Evolutionary conservation across 2,888 invertebrate species (phyloP).

Genomic region (Thereva unica): DNA sequence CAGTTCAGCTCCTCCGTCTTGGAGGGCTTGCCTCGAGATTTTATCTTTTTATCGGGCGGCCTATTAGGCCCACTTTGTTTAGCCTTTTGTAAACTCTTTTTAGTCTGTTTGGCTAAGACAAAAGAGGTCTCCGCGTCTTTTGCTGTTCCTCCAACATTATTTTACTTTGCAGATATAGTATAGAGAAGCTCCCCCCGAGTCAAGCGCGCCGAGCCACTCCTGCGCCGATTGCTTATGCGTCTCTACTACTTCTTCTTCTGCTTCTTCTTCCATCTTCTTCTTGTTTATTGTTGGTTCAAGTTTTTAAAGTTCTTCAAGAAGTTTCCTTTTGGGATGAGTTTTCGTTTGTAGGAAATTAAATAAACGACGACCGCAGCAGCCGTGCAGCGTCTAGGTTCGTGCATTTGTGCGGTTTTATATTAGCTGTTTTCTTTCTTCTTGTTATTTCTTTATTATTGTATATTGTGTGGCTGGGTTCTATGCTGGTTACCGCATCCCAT

Average conservation of each 20-base stretch:
- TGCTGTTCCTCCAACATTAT: not conserved
- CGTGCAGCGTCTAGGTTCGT: too few relatives aligned
- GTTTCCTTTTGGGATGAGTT: too few relatives aligned
- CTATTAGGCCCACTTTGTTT: constrained; percentile 28
- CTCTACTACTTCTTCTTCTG: not conserved
- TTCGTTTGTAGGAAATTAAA: too few relatives aligned
- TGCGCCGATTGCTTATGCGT: not conserved
- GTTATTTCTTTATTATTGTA: constrained; percentile 7
- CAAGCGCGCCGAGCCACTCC: not conserved
- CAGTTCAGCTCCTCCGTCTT: constrained; percentile 1
- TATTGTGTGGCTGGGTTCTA: constrained; percentile 20
- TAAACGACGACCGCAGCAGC: too few relatives aligned
- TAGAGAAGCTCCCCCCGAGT: not conserved
- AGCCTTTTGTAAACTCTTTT: not conserved
- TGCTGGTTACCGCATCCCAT: constrained; percentile 20
- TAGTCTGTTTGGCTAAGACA: constrained; percentile 14
- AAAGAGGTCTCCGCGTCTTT: constrained; percentile 8
- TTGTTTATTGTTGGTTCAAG: constrained; percentile 1
- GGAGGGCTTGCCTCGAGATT: constrained; percentile 9
- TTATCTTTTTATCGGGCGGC: constrained; percentile 6
- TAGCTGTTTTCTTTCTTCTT: not conserved
- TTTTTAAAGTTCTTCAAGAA: too few relatives aligned
- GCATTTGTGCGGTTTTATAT: too few relatives aligned
- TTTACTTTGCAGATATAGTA: constrained; percentile 2
- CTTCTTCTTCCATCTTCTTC: not conserved